phyloP scores from a whole-genome alignment of 2,888 invertebrate species.

The Ophion ventricosus region DNA sequence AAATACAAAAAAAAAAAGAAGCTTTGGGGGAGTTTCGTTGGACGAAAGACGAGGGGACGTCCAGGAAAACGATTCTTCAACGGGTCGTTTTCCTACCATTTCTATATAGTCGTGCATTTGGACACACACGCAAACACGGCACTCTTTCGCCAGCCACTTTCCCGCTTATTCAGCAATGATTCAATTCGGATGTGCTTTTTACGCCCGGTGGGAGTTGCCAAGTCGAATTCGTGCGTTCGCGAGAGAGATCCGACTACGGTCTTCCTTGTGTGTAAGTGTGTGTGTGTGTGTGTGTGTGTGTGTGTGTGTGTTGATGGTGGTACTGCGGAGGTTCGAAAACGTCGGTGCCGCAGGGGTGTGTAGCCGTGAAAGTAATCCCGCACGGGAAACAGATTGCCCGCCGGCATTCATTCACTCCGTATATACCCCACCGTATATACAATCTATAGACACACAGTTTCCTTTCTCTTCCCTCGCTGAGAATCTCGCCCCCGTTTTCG shows the following conservation, averaged over 20 bases:
- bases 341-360: conserved; percentile 74
- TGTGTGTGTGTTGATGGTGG: conserved; percentile 61
- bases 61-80: conserved; percentile 64
- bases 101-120: conserved; percentile 18
- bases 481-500: conserved; percentile 73
- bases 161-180: conserved; percentile 84
- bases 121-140: conserved; percentile 46
- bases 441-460: conserved; percentile 34
- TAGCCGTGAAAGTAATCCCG: conserved; percentile 82
- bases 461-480: conserved; percentile 83
- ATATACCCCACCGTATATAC: conserved; percentile 6
- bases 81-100: conserved; percentile 53
- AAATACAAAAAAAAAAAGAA: background rate
- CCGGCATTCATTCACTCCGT: conserved; percentile 76
- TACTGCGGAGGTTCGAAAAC: conserved; percentile 70
- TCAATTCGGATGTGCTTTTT: conserved; percentile 80
- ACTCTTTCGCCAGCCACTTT: conserved; percentile 77
- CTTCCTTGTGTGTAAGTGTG: conserved; percentile 2
- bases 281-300: conserved; percentile 29
- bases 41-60: conserved; percentile 42
- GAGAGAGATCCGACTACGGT: conserved; percentile 3
- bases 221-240: conserved; percentile 52
- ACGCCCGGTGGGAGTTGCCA: conserved; percentile 69
- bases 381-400: conserved; percentile 81
- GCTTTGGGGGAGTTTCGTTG: conserved; percentile 12